Evolutionary conservation across 2,113 vertebrate genomes (phyloP).

Genomic region (Phaethon lepturus): DNA sequence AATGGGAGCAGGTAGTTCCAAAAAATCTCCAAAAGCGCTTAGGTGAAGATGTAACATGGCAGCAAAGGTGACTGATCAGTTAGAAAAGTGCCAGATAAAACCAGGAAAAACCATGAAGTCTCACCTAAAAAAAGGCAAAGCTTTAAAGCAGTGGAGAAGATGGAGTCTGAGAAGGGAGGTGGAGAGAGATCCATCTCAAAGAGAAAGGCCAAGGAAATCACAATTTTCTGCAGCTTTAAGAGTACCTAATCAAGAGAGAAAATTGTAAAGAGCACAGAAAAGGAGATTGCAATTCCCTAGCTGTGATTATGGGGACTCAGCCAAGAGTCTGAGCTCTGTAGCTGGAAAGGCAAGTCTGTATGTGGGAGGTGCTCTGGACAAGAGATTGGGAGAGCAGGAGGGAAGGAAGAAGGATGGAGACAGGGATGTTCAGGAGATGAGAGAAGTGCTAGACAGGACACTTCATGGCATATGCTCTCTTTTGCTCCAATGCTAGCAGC

Average conservation of each 20-base stretch:
- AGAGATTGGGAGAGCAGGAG: not conserved
- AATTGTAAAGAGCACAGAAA: not conserved
- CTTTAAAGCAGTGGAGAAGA: not conserved
- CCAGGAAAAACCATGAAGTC: not conserved
- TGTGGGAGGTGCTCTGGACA: not conserved
- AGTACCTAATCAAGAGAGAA: not conserved
- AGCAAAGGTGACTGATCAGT: not conserved
- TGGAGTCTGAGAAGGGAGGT: not conserved
- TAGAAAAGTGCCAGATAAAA: not conserved
- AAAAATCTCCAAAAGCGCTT: not conserved
- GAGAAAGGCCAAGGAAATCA: not conserved
- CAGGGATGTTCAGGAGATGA: not conserved
- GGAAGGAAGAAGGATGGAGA: not conserved
- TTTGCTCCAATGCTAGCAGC: not conserved
- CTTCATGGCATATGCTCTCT: not conserved
- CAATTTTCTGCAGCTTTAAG: not conserved
- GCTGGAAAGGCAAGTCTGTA: not conserved
- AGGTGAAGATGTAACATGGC: not conserved
- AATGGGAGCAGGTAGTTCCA: not conserved
- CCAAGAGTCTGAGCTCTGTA: not conserved
- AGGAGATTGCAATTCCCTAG: not conserved
- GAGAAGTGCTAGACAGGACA: not conserved
- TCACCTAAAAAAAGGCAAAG: not conserved
- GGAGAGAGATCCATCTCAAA: not conserved
- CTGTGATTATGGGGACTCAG: not conserved